Base-by-base conservation (phyloP, 2,113 vertebrate species). In the Takifugu flavidus region DNA sequence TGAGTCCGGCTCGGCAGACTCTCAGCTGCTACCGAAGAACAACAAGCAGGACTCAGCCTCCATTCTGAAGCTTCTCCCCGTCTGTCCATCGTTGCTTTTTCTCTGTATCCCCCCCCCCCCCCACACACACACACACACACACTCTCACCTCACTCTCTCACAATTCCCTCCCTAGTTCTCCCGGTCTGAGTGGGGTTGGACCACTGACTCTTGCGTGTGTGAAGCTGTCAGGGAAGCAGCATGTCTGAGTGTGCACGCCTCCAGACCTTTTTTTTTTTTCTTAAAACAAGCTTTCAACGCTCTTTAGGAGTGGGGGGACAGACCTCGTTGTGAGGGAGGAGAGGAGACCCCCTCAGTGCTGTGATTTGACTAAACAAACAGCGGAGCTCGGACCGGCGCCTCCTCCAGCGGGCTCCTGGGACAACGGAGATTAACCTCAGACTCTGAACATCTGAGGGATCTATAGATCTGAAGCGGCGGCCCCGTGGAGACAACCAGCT, bases 321-420 rank as follows among this genome's bases (percentile, higher is more conserved):
- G 59, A 60, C 65, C 53, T 77, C 56, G 74, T 78, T 80, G 75
- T 70, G 81, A 55, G 72, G 72, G 64, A 67, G 62, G 58, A 49
- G 34, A 39, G 34, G 34, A 39, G 34, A 39, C 78, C 69, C 78
- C 82, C 34, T 10, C 27, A 67, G 77, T 69, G 82, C 80, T 87
- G 79, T 83, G 78, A 78, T 87, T 84, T 88, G 85, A 87, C 84
- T 86, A 87, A 85, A 87, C 81, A 89, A 89, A 90, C 87, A 85
- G 73, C 74, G 51, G 0, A 54, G 31, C 79, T 79, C 72, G 53
- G 72, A 71, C 70, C 15, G 31, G 70, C 69, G 52, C 82, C 83
- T 83, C 85, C 67, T 89, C 80, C 79, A 53, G 61, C 29, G 4
- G 74, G 65, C 82, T 89, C 77, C 82, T 27, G 71, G 82, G 82